Percentiles rank a stretch among this genome's conserved stretches.
Conservation (phyloP, 2,113 vertebrate genomes). For the Callionymus lyra region DNA sequence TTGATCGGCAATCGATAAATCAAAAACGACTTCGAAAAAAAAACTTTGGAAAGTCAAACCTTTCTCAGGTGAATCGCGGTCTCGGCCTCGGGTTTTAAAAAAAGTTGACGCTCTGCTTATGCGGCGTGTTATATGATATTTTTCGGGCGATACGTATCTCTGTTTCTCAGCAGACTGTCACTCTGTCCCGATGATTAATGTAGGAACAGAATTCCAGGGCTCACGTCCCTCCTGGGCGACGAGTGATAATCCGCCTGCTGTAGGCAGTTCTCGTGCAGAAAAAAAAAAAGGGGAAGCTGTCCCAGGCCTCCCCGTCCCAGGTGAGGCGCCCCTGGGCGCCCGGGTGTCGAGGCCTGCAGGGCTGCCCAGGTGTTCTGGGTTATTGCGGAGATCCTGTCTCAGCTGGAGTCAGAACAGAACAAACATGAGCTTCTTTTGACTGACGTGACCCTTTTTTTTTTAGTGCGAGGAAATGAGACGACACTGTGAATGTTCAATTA, state of each 20-base stretch:
- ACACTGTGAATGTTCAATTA: not conserved
- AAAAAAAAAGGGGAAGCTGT: slow-evolving; percentile 28
- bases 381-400: slow-evolving; percentile 53
- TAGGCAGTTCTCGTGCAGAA: slow-evolving; percentile 39
- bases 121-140: slow-evolving; percentile 14
- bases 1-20: no score
- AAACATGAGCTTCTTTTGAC: slow-evolving; percentile 38
- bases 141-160: slow-evolving; percentile 26
- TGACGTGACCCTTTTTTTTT: slow-evolving; percentile 24
- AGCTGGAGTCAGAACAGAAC: slow-evolving; percentile 32
- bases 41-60: no score
- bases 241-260: slow-evolving; percentile 50
- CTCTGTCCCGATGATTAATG: slow-evolving; percentile 60
- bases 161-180: slow-evolving; percentile 37
- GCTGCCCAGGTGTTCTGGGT: slow-evolving; percentile 63
- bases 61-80: not conserved
- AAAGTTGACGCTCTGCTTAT: slow-evolving; percentile 32
- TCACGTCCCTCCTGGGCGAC: slow-evolving; percentile 55
- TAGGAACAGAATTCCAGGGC: slow-evolving; percentile 49
- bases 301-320: slow-evolving; percentile 49
- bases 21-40: no score
- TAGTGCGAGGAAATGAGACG: slow-evolving; percentile 8
- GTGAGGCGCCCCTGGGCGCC: slow-evolving; percentile 62
- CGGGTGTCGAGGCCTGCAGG: slow-evolving; percentile 57
- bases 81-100: slow-evolving; percentile 23